phyloP scores from a whole-genome alignment of 2,797 vertebrate genomes.

The Neosilurus mollespiculum region DNA sequence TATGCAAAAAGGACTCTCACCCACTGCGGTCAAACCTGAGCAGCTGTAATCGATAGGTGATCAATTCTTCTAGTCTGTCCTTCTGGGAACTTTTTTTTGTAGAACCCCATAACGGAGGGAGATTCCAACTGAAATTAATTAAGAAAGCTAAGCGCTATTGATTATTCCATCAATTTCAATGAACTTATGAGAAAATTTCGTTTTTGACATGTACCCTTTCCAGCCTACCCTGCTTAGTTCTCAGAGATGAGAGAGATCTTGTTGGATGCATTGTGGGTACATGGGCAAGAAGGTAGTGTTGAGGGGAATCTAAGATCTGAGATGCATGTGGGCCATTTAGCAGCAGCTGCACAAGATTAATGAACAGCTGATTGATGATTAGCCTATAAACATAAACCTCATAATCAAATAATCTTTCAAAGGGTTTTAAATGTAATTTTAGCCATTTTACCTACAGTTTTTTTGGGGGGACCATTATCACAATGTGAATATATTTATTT shows the following conservation, averaged over 20 bases:
- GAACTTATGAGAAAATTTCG: neutral
- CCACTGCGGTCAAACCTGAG: too few species aligned
- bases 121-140: neutral
- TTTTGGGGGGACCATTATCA: neutral
- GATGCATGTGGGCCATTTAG: constrained; percentile 39
- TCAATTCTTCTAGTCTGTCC: too few species aligned
- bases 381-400: constrained; percentile 31
- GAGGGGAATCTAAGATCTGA: constrained; percentile 40
- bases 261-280: constrained; percentile 10
- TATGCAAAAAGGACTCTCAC: too few species aligned
- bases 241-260: constrained; percentile 6
- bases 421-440: neutral
- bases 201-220: neutral
- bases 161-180: neutral
- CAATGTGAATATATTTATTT: neutral
- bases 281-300: constrained; percentile 10
- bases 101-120: neutral
- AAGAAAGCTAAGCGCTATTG: neutral
- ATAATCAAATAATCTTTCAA: neutral
- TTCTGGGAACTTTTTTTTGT: neutral
- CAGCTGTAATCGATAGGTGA: too few species aligned
- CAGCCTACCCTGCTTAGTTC: neutral
- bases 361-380: constrained; percentile 57
- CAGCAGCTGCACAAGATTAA: constrained; percentile 63
- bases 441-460: neutral